These are phyloP conservation scores for Chaunax sp. DNA, from an alignment of 2,797 vertebrate genomes.

Conservation along the genomic window DNA sequence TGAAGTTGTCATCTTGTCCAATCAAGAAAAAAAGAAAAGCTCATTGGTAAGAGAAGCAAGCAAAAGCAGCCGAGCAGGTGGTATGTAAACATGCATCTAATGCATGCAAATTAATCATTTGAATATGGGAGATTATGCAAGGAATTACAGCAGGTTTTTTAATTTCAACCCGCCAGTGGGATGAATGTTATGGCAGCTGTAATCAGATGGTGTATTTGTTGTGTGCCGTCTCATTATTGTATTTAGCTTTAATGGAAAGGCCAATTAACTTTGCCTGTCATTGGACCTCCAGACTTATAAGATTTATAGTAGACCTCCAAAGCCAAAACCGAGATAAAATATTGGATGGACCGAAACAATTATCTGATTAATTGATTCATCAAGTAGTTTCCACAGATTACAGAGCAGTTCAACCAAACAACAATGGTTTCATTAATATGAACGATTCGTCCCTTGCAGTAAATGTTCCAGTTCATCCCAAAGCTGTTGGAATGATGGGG, in stretches of 20 bases:
- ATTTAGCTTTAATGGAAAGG: constrained; percentile 15
- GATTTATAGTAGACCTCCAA: not conserved
- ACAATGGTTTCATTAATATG: no score
- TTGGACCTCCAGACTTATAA: not conserved
- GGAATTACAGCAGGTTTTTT: constrained; percentile 15
- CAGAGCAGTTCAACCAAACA: no score
- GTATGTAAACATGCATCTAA: constrained; percentile 22
- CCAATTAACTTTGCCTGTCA: constrained; percentile 18
- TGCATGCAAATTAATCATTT: constrained; percentile 44
- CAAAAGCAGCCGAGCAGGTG: constrained; percentile 38
- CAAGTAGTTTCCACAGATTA: not conserved
- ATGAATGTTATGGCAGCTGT: constrained; percentile 2
- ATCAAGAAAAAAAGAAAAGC: constrained; percentile 18
- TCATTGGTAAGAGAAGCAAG: constrained; percentile 12
- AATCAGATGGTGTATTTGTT: constrained; percentile 20
- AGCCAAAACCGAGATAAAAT: constrained; percentile 19
- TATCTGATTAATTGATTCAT: not conserved
- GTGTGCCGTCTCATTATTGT: constrained; percentile 4
- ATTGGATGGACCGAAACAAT: constrained; percentile 1
- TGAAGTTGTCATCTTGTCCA: constrained; percentile 32
- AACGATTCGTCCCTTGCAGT: no score
- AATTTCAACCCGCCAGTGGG: constrained; percentile 28
- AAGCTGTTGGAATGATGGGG: no score
- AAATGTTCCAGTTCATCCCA: no score
- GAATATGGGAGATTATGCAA: constrained; percentile 34